phyloP scores from a whole-genome alignment of 2,888 invertebrate species.

The Euproctis similis region DNA sequence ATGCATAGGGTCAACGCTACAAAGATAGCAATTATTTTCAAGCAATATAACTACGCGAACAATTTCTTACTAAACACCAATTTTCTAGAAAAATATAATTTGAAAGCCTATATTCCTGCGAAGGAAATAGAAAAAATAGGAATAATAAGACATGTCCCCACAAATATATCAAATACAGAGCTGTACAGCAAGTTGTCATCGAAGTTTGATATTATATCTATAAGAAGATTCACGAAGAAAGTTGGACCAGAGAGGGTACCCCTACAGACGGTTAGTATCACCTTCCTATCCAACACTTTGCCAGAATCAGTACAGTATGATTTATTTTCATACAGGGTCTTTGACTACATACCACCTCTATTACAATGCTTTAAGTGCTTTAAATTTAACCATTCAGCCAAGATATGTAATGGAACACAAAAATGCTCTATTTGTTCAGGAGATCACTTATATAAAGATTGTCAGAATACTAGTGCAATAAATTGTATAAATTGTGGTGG shows the following conservation, averaged over 20 bases:
- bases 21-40: constrained; percentile 6
- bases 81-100: neutral
- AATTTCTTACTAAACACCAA: constrained; percentile 2
- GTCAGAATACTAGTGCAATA: constrained; percentile 61
- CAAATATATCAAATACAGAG: too few species aligned
- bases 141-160: constrained; percentile 1
- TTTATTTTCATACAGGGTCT: constrained; percentile 6
- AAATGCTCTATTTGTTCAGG: constrained; percentile 35
- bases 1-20: constrained; percentile 7
- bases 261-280: constrained; percentile 1
- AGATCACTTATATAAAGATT: neutral
- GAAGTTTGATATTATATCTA: neutral
- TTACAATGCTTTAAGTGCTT: constrained; percentile 2
- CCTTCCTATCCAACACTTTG: constrained; percentile 1
- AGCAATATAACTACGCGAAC: constrained; percentile 6
- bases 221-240: neutral
- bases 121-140: constrained; percentile 2
- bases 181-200: neutral
- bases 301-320: constrained; percentile 1
- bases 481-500: constrained; percentile 83
- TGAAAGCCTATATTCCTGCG: neutral
- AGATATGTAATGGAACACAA: neutral
- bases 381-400: too few species aligned
- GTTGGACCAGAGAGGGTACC: neutral
- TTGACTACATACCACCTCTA: constrained; percentile 6